phyloP scores from a whole-genome alignment of 2,888 invertebrate species.

The Venusia cambrica region DNA sequence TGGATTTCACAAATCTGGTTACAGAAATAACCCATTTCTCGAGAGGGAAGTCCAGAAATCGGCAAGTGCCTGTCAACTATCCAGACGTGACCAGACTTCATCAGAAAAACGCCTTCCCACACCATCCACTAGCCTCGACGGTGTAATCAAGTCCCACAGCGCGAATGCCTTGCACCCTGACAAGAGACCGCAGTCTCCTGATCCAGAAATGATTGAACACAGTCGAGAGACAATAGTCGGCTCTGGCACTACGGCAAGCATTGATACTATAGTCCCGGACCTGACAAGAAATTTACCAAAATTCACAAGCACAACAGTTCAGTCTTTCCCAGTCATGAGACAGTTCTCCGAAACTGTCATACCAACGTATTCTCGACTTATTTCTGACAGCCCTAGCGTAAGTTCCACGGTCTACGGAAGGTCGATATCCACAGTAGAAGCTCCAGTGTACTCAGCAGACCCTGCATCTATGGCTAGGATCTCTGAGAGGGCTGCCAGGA shows the following conservation, averaged over 20 bases:
- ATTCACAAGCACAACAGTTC: slow-evolving; percentile 28
- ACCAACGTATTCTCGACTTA: slow-evolving; percentile 54
- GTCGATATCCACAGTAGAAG: slow-evolving; percentile 56
- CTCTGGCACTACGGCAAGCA: slow-evolving; percentile 47
- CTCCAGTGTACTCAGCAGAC: slow-evolving; percentile 39
- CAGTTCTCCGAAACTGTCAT: slow-evolving; percentile 58
- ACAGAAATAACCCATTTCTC: slow-evolving; percentile 76
- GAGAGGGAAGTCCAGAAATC: slow-evolving; percentile 84
- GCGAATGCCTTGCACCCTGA: slow-evolving; percentile 69
- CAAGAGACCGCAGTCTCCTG: slow-evolving; percentile 29
- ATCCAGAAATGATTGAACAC: slow-evolving; percentile 42
- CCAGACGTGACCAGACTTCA: slow-evolving; percentile 59
- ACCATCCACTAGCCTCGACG: slow-evolving; percentile 45
- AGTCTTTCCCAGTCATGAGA: slow-evolving; percentile 45
- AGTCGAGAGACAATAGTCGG: slow-evolving; percentile 59
- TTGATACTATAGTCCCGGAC: slow-evolving; percentile 64
- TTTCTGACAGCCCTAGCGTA: slow-evolving; percentile 48
- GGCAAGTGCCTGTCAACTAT: slow-evolving; percentile 81
- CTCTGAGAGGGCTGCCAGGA: slow-evolving; percentile 78
- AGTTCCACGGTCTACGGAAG: slow-evolving; percentile 51
- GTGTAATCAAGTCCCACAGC: slow-evolving; percentile 70
- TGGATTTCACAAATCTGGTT: too few relatives aligned
- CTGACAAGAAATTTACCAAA: slow-evolving; percentile 42
- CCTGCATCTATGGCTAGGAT: slow-evolving; percentile 50
- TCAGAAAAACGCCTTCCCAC: slow-evolving; percentile 53